Percentiles rank a stretch among this genome's conserved stretches.
These are phyloP conservation scores for Amazona finschi DNA, from an alignment of 2,797 vertebrate species.

Conservation along the genomic window DNA sequence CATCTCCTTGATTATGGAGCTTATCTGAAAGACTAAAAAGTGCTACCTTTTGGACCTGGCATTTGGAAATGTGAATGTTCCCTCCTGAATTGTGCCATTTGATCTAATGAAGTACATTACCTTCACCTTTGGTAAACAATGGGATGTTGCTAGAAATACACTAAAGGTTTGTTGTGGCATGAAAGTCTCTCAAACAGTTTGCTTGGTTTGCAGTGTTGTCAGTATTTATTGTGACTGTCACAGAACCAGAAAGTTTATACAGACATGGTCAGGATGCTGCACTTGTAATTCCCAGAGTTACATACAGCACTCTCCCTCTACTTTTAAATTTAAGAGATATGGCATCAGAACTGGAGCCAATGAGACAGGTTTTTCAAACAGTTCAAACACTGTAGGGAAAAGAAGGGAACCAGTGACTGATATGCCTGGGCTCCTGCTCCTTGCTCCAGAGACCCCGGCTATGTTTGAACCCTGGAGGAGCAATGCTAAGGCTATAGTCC, in stretches of 20 bases:
- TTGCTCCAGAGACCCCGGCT: background rate
- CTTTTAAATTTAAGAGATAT: background rate
- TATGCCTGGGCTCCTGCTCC: background rate
- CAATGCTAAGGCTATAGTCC: background rate
- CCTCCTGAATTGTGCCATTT: background rate
- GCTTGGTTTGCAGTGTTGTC: background rate
- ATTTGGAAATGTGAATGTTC: background rate
- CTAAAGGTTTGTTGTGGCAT: background rate
- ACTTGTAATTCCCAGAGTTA: background rate
- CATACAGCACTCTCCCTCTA: background rate
- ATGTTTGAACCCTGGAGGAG: background rate
- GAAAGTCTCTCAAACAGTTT: slow-evolving; percentile 36
- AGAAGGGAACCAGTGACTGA: background rate
- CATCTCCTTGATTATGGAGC: background rate
- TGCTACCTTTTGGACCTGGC: background rate
- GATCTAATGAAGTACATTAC: background rate
- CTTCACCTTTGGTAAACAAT: background rate
- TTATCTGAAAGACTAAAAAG: background rate
- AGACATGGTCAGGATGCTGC: background rate
- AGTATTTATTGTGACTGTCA: slow-evolving; percentile 40
- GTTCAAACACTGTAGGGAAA: background rate
- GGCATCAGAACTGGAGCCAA: background rate
- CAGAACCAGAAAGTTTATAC: background rate
- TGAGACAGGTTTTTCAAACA: background rate
- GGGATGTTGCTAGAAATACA: background rate